These are phyloP conservation scores for Panthera uncia DNA, from an alignment of 2,113 vertebrate genomes.

Conservation along the genomic window DNA sequence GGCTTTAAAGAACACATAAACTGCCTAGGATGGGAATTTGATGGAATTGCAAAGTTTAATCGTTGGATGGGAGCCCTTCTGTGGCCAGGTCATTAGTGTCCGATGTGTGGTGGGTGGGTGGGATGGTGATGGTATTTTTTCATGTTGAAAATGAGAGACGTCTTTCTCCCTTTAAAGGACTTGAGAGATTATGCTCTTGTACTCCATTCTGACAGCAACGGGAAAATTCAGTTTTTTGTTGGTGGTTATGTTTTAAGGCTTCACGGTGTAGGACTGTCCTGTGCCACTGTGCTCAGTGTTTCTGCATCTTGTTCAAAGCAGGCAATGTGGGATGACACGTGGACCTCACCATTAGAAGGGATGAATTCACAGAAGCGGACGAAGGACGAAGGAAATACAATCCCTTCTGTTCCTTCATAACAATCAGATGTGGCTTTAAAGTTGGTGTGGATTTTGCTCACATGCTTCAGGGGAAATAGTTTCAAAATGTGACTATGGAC, in stretches of 20 bases:
- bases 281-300: fast-evolving
- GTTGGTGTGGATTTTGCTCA: constrained; percentile 12
- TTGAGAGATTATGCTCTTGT: background rate
- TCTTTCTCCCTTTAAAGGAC: background rate
- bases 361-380: background rate
- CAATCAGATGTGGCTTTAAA: background rate
- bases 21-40: background rate
- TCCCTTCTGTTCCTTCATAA: background rate
- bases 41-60: background rate
- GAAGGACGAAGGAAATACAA: background rate
- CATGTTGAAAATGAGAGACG: background rate
- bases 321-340: background rate
- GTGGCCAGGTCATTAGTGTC: background rate
- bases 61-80: background rate
- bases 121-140: background rate
- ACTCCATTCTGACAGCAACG: background rate
- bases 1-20: background rate
- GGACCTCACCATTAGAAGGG: background rate
- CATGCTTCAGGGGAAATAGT: background rate
- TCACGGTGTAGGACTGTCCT: fast-evolving
- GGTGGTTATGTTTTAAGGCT: background rate
- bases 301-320: background rate
- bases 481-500: background rate
- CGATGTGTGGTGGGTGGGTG: background rate
- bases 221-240: background rate